Base-by-base conservation (phyloP, 2,113 vertebrate genomes). In the Hyperopisus bebe region DNA sequence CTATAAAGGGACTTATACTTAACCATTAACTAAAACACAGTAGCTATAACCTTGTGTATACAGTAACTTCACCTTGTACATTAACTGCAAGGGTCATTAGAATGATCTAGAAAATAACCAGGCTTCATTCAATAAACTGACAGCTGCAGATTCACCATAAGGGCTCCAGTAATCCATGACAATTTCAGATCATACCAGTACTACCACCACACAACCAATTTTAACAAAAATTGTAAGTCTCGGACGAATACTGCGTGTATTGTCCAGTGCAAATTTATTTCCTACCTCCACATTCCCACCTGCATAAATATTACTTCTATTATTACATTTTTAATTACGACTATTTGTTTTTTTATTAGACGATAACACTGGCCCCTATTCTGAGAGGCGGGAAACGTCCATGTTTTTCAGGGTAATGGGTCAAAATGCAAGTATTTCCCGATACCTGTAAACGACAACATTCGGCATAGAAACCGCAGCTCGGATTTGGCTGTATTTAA, bases 11-110 rank as follows among this genome's bases (percentile, higher is more conserved):
- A 19, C 53, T 42, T 53, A 15, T 19, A 55, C 48, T 13, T 53
- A 51, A 51, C 47, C 31, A 53, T 53, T 87, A 87, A 87, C 85
- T 87, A 15, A 19, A 51, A 87, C 55, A 86, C 84, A 86, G 46
- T 86, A 50, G 35, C 27, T 74, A 74, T 31, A 74, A 82, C 77
- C 77, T 46, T 39, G 31, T 42, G 77, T 19, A 82, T 84, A 44
- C 7, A 47, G 44, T 46, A 46, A 84, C 44, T n/a, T 83, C 39
- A 83, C 80, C 21, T 83, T 42, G 31, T 44, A 51, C 85, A 86
- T n/a, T 50, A 27, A 87, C 19, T 3, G 85, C 48, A 53, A 55
- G 47, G 50, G n/a, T 55, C 27, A 87, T 35, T n/a, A 53, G 35
- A 87, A 87, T 19, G 47, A 53, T 39, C 50, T 53, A n/a, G 15